Conservation (phyloP, 2,888 invertebrate genomes). For the Caenorhabditis auriculariae region DNA sequence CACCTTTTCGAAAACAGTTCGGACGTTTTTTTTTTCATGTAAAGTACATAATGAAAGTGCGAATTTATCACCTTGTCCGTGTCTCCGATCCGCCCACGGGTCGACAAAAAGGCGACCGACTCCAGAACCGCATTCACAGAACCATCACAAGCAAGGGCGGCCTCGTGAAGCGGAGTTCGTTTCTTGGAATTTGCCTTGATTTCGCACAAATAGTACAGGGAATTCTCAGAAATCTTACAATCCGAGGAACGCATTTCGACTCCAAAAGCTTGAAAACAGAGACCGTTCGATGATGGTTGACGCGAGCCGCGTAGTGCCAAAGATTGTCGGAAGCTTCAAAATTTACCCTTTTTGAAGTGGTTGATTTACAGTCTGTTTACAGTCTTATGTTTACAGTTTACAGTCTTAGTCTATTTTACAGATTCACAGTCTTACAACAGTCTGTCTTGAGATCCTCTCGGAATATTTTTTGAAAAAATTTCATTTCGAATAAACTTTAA, state of each 20-base stretch:
- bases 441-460: too few species aligned
- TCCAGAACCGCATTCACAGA: conserved; percentile 32
- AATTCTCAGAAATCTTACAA: conserved; percentile 2
- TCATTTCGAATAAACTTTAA: conserved; percentile 8
- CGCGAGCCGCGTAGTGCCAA: conserved; percentile 39
- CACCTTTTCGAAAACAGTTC: background rate
- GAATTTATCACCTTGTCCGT: background rate
- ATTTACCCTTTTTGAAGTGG: too few species aligned
- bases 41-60: too few species aligned
- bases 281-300: conserved; percentile 29
- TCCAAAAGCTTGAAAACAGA: conserved; percentile 32
- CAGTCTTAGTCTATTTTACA: too few species aligned
- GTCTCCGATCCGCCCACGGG: conserved; percentile 2
- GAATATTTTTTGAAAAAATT: too few species aligned
- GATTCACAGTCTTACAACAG: too few species aligned
- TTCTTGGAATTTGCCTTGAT: conserved; percentile 24
- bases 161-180: conserved; percentile 67
- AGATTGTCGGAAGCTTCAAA: too few species aligned
- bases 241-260: conserved; percentile 8
- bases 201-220: conserved; percentile 1
- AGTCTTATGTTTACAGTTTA: too few species aligned
- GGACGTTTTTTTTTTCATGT: background rate
- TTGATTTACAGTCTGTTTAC: too few species aligned
- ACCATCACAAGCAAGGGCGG: conserved; percentile 62
- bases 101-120: conserved; percentile 32